Percentiles rank a stretch among this genome's conserved stretches.
Evolutionary conservation across 2,113 vertebrate species (phyloP).

Genomic region (Monopterus albus): DNA sequence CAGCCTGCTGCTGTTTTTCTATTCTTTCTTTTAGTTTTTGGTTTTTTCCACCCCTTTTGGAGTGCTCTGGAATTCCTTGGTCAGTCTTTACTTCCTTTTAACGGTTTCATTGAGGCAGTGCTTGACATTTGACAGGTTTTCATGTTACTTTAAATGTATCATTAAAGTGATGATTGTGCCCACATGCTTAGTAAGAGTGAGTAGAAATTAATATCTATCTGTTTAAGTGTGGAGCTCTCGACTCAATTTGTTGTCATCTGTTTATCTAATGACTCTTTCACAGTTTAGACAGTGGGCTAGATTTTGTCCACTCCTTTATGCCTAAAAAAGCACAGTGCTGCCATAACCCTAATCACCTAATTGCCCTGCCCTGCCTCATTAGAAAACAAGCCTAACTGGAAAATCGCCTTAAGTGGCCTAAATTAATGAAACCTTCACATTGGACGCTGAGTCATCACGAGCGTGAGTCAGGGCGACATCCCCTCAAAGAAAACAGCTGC

Average conservation of each 20-base stretch:
- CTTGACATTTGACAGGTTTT: conserved; percentile 46
- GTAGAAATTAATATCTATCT: conserved; percentile 28
- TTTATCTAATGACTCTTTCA: conserved; percentile 79
- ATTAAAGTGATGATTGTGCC: conserved; percentile 57
- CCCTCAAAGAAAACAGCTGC: conserved; percentile 54
- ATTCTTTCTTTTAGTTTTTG: conserved; percentile 43
- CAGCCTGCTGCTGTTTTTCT: conserved; percentile 48
- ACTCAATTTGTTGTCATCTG: conserved; percentile 75
- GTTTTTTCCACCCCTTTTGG: conserved; percentile 6
- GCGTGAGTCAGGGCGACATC: conserved; percentile 65
- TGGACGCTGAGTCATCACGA: conserved; percentile 72
- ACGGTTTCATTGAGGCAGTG: conserved; percentile 38
- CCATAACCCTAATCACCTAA: conserved; percentile 79
- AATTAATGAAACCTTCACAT: conserved; percentile 77
- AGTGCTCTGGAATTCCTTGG: background rate
- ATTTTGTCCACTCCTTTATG: conserved; percentile 67
- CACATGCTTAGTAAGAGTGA: conserved; percentile 41
- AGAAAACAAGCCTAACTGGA: conserved; percentile 81
- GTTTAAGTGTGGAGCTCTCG: conserved; percentile 37
- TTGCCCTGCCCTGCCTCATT: conserved; percentile 79
- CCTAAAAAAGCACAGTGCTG: conserved; percentile 76
- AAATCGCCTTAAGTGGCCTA: conserved; percentile 78
- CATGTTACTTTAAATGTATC: conserved; percentile 41
- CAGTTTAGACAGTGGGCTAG: conserved; percentile 68
- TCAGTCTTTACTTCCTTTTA: conserved; percentile 22